phyloP scores from a whole-genome alignment of 2,888 invertebrate genomes.

The Orthonychiurus folsomi region DNA sequence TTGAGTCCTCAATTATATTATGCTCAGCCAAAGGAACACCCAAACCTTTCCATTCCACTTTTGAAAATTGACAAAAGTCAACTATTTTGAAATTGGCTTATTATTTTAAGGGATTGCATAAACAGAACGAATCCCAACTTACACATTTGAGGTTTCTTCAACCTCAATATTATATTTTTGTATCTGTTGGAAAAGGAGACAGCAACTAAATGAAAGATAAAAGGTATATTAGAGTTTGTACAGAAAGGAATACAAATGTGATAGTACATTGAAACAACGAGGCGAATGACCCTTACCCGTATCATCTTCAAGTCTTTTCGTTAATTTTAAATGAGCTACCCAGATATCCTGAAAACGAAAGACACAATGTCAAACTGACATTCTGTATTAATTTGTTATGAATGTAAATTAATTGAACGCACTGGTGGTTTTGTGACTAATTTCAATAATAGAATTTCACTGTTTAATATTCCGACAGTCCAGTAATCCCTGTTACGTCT shows the following conservation, averaged over 20 bases:
- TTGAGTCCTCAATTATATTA: slow-evolving; percentile 25
- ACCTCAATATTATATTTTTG: slow-evolving; percentile 20
- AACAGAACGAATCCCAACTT: slow-evolving; percentile 3
- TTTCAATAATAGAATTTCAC: slow-evolving; percentile 30
- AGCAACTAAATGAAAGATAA: not conserved
- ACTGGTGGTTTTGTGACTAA: slow-evolving; percentile 34
- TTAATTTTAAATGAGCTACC: slow-evolving; percentile 30
- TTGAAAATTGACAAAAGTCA: slow-evolving; percentile 7
- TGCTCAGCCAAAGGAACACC: slow-evolving; percentile 25
- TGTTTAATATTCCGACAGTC: slow-evolving; percentile 27
- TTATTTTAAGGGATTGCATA: too few relatives aligned
- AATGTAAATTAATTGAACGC: too few relatives aligned
- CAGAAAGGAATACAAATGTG: not conserved
- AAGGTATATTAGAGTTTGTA: not conserved
- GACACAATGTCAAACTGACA: too few relatives aligned
- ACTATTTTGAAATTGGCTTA: too few relatives aligned
- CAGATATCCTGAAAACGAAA: too few relatives aligned
- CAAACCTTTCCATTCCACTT: slow-evolving; percentile 28
- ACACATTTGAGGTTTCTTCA: slow-evolving; percentile 30
- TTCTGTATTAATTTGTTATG: too few relatives aligned
- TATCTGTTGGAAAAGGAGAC: slow-evolving; percentile 28
- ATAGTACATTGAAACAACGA: not conserved
- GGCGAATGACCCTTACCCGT: not conserved
- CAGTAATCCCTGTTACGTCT: slow-evolving; percentile 25
- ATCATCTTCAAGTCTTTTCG: slow-evolving; percentile 26